phyloP scores from a whole-genome alignment of 2,797 vertebrate genomes.

The Ptychadena robeensis region DNA sequence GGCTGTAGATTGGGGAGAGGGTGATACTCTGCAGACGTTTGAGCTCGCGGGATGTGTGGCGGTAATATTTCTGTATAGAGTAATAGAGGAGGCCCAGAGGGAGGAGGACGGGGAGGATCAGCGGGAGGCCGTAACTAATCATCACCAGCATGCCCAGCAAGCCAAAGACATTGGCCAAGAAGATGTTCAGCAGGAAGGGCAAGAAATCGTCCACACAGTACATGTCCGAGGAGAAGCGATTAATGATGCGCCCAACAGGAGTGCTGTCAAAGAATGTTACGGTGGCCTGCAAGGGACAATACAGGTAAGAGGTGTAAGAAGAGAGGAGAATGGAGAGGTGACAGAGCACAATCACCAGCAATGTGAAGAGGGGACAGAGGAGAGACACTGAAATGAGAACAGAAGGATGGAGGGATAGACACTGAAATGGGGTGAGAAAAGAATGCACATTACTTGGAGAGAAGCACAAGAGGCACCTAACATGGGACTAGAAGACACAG shows the following conservation, averaged over 20 bases:
- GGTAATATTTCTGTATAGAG: conserved; percentile 84
- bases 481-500: too few species aligned
- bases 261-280: conserved; percentile 91
- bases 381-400: too few species aligned
- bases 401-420: too few species aligned
- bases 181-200: conserved; percentile 93
- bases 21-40: conserved; percentile 90
- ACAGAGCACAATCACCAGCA: too few species aligned
- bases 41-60: conserved; percentile 89
- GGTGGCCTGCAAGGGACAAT: conserved; percentile 77
- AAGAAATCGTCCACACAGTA: conserved; percentile 88
- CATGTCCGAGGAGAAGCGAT: conserved; percentile 94
- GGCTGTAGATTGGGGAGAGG: conserved; percentile 91
- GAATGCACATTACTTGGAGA: too few species aligned
- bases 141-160: conserved; percentile 88
- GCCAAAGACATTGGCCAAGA: conserved; percentile 83
- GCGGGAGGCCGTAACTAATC: conserved; percentile 87
- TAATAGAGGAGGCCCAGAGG: conserved; percentile 84
- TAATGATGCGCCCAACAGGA: conserved; percentile 87
- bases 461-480: too few species aligned
- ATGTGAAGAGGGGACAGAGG: too few species aligned
- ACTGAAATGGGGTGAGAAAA: too few species aligned
- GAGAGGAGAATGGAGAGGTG: too few species aligned
- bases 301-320: not conserved
- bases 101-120: conserved; percentile 83